Percentiles rank a stretch among this genome's conserved stretches.
Conservation (phyloP, 2,888 invertebrate genomes). For the Agriopis leucophaearia region DNA sequence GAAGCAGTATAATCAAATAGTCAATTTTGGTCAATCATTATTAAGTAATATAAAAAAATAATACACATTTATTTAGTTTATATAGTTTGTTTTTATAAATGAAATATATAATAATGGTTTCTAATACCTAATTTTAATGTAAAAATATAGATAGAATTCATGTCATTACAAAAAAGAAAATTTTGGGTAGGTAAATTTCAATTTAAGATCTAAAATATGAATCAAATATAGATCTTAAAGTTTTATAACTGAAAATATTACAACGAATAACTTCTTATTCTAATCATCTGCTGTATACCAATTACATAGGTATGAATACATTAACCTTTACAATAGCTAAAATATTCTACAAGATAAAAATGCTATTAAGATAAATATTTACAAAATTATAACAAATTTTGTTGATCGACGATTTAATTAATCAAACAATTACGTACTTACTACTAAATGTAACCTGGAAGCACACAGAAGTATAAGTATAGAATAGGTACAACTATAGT, state of each 20-base stretch:
- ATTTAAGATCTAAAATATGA: not conserved
- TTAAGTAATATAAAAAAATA: no score
- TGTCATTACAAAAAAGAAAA: no score
- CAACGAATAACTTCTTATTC: conserved; percentile 4
- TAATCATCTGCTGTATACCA: conserved; percentile 46
- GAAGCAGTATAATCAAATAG: no score
- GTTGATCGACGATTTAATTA: conserved; percentile 45
- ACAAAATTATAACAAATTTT: conserved; percentile 64
- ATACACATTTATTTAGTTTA: no score
- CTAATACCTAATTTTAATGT: no score
- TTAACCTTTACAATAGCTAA: conserved; percentile 43
- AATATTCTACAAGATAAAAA: conserved; percentile 76
- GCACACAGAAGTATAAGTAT: conserved; percentile 80
- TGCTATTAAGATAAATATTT: conserved; percentile 78
- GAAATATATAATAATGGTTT: no score
- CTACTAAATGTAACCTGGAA: conserved; percentile 78
- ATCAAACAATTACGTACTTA: conserved; percentile 53
- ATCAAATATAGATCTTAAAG: not conserved
- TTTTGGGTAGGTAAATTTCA: no score
- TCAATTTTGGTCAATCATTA: no score
- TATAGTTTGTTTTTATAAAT: no score
- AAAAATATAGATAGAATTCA: no score
- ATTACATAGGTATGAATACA: conserved; percentile 42
- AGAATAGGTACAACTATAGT: conserved; percentile 58
- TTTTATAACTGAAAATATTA: not conserved